Base-by-base conservation (phyloP, 2,888 invertebrate species). In the Craniophora ligustri region DNA sequence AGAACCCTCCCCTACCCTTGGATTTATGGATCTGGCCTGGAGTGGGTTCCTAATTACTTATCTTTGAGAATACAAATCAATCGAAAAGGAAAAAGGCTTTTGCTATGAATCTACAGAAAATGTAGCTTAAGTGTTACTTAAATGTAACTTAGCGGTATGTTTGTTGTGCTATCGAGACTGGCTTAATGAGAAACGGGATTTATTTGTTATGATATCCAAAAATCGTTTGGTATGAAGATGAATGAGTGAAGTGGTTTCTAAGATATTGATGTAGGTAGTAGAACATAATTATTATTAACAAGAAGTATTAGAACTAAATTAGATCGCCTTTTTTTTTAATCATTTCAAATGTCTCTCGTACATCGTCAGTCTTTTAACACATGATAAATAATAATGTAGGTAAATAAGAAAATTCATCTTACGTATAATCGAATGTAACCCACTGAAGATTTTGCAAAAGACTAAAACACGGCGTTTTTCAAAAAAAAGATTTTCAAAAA, bases 51-150 rank as follows among this genome's bases (percentile, higher is more conserved):
- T 91, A 92, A 93, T 93, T 93, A 93, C 92, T 92, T 93, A 93
- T 92, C 92, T 92, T 87, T 84, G 86, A 78, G 88, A 89, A 91
- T 91, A 91, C 92, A 91, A 93, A 92, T 92, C 92, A 93, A 93
- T 93, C 91, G 89, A 60, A 68, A 75, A 69, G 58, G 75, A 79
- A 81, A 83, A 85, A 79, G 77, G 71, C 46, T 54, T 71, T 63
- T 46, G 51, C 38, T 44, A 51, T 16, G 63, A 49, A 74, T 71
- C 70, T 55, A 44, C 72, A 49, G 41, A 64, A n/a, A 64, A 64
- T 64, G 57, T 68, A 64, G 48, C 65, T 26, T 26, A 26, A n/a
- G 26, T 26, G 26, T 26, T 26, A 64, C 70, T 64, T 64, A 69
- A 63, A 69, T 69, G 41, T 64, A 46, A 69, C 44, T 54, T 64